Evolutionary conservation across 2,888 invertebrate genomes (phyloP).

Genomic region (Nesidiocoris tenuis): DNA sequence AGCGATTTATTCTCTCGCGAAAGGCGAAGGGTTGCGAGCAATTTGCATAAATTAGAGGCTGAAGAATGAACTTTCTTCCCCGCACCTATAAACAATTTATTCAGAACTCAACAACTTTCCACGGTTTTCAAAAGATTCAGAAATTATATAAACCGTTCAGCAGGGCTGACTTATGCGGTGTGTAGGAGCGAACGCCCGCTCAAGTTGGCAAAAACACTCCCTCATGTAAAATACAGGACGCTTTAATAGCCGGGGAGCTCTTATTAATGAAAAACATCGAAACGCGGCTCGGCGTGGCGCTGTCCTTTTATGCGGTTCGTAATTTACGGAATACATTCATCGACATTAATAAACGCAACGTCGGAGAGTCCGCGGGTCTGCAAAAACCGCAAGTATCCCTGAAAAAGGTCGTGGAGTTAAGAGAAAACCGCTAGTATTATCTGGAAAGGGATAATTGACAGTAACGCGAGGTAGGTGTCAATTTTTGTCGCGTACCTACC

Average conservation of each 20-base stretch:
- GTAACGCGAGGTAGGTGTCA: too few species aligned
- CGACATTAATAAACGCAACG: too few species aligned
- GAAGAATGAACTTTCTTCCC: conserved; percentile 26
- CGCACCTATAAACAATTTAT: conserved; percentile 20
- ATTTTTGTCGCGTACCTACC: too few species aligned
- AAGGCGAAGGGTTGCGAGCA: conserved; percentile 13
- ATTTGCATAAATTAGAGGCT: conserved; percentile 37
- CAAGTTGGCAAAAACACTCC: background rate
- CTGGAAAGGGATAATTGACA: too few species aligned
- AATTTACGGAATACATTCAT: too few species aligned
- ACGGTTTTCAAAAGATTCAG: background rate
- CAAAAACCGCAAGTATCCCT: too few species aligned
- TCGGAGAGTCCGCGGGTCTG: too few species aligned
- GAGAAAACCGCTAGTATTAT: too few species aligned
- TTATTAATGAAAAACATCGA: too few species aligned
- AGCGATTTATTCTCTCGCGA: conserved; percentile 20
- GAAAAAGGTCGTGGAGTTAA: too few species aligned
- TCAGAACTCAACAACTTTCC: background rate
- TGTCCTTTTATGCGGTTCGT: background rate
- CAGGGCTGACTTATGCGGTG: background rate
- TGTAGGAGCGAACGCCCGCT: background rate
- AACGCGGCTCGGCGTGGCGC: too few species aligned
- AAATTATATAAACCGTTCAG: conserved; percentile 13
- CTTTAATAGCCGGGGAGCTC: too few species aligned
- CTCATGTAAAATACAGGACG: background rate